Evolutionary conservation across 2,888 invertebrate species (phyloP).

Genomic region (Drosophila dives): DNA sequence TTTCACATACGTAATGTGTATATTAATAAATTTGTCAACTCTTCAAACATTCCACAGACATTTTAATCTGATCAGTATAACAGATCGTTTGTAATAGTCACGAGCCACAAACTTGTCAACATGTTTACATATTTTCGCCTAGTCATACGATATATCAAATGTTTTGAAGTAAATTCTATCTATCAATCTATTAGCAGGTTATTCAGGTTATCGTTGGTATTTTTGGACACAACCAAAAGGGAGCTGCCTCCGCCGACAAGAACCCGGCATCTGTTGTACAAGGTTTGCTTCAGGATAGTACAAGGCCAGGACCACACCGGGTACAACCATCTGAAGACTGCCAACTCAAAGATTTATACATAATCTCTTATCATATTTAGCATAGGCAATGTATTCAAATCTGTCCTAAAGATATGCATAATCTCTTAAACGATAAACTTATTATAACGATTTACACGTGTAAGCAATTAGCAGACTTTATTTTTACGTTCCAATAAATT

Average conservation of each 20-base stretch:
- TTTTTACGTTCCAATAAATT: conserved; percentile 9
- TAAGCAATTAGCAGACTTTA: background rate
- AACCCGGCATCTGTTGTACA: conserved; percentile 87
- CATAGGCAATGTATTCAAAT: conserved; percentile 38
- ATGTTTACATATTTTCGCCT: background rate
- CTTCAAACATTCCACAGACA: conserved; percentile 4
- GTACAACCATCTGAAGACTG: conserved; percentile 19
- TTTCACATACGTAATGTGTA: background rate
- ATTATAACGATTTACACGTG: background rate
- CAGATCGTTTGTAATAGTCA: background rate
- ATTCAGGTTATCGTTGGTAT: conserved; percentile 38
- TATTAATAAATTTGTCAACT: conserved; percentile 4
- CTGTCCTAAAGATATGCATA: conserved; percentile 13
- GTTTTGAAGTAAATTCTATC: too few relatives aligned
- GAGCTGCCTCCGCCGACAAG: conserved; percentile 98
- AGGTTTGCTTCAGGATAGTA: conserved; percentile 50
- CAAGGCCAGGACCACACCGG: conserved; percentile 63
- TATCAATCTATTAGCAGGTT: conserved; percentile 23
- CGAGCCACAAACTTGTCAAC: background rate
- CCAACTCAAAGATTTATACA: conserved; percentile 36
- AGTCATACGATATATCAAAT: too few relatives aligned
- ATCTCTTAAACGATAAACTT: conserved; percentile 31
- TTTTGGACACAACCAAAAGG: conserved; percentile 89
- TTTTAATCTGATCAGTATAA: conserved; percentile 16
- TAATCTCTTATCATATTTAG: conserved; percentile 23